These are phyloP conservation scores for Rhinatrema bivittatum DNA, from an alignment of 2,797 vertebrate species.

Conservation along the genomic window DNA sequence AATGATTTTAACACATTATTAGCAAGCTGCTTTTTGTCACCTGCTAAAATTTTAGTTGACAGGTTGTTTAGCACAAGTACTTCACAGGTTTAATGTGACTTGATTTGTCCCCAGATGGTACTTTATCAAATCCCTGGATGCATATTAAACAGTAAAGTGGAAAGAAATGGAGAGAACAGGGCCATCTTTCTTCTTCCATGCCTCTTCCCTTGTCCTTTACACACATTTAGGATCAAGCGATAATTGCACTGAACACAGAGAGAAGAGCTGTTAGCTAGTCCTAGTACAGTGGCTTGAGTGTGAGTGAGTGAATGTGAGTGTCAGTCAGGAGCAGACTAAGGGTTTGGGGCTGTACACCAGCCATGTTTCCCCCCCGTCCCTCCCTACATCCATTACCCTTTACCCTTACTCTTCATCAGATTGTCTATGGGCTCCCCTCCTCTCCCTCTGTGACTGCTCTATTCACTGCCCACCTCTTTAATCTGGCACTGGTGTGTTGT, in stretches of 20 bases:
- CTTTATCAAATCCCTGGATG: slow-evolving; percentile 53
- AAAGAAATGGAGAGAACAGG: slow-evolving; percentile 60
- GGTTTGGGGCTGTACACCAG: too few relatives aligned
- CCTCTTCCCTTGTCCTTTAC: slow-evolving; percentile 2
- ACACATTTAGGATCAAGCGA: slow-evolving; percentile 45
- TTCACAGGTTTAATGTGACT: slow-evolving; percentile 31
- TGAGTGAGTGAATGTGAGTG: too few relatives aligned
- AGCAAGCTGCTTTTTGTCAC: background rate
- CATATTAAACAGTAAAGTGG: slow-evolving; percentile 63
- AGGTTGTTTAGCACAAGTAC: slow-evolving; percentile 47
- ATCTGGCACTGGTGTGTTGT: too few relatives aligned
- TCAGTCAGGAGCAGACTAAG: too few relatives aligned
- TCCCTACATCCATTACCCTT: background rate
- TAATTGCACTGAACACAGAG: slow-evolving; percentile 65
- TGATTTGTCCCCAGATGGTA: slow-evolving; percentile 50
- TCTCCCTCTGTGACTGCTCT: background rate
- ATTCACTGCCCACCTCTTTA: background rate
- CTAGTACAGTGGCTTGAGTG: too few relatives aligned
- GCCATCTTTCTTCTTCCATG: slow-evolving; percentile 41
- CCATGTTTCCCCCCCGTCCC: background rate
- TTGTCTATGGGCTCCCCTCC: too few relatives aligned
- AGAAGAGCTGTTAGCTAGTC: too few relatives aligned
- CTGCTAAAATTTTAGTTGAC: slow-evolving; percentile 42
- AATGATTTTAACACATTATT: background rate
- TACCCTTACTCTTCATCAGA: background rate